Conservation (phyloP, 2,888 invertebrate genomes). For the Galerucella nymphaeae region DNA sequence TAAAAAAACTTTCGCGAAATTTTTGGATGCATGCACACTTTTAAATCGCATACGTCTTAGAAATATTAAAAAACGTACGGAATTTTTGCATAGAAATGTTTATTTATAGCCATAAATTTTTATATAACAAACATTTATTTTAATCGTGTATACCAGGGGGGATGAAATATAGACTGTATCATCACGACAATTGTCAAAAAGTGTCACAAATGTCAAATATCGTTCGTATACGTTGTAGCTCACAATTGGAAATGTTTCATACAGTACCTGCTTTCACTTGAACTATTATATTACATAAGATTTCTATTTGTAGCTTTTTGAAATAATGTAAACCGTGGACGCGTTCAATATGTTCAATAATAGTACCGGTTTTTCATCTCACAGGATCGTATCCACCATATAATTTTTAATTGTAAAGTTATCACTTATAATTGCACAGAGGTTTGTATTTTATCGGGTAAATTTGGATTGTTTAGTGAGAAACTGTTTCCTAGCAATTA, state of each 20-base stretch:
- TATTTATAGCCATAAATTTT: too few relatives aligned
- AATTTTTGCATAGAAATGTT: neutral
- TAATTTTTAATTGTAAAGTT: neutral
- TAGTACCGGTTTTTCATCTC: slow-evolving; percentile 3
- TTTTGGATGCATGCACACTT: neutral
- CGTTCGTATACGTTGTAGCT: neutral
- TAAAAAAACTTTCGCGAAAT: neutral
- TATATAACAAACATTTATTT: neutral
- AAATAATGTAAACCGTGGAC: slow-evolving; percentile 20
- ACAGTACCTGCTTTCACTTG: slow-evolving; percentile 17
- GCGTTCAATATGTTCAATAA: neutral
- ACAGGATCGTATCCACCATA: neutral
- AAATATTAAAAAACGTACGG: neutral
- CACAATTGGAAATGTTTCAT: neutral
- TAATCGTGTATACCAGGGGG: too few relatives aligned
- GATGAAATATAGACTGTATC: too few relatives aligned
- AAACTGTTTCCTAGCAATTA: too few relatives aligned
- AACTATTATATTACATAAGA: slow-evolving; percentile 21
- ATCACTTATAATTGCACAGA: too few relatives aligned
- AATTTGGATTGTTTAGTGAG: too few relatives aligned
- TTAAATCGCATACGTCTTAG: too few relatives aligned
- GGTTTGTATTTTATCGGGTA: too few relatives aligned
- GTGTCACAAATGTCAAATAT: too few relatives aligned
- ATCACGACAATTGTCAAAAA: too few relatives aligned
- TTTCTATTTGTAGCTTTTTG: slow-evolving; percentile 16